These are phyloP conservation scores for Thamnophis elegans DNA, from an alignment of 2,797 vertebrate genomes.

Conservation along the genomic window DNA sequence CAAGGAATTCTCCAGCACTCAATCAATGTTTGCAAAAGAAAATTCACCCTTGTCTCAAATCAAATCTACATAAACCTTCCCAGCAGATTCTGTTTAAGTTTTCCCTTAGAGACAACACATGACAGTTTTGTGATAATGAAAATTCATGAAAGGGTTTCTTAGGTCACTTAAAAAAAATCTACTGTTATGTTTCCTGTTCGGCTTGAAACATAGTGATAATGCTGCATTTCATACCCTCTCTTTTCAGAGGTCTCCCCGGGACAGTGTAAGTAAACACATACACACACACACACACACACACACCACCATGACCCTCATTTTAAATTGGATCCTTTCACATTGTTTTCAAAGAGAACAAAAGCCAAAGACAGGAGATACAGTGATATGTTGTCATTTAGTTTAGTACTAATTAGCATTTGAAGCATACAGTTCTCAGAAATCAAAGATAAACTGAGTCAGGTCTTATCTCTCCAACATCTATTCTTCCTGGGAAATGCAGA, in stretches of 20 bases:
- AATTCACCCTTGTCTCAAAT: not conserved
- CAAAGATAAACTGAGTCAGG: not conserved
- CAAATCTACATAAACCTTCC: not conserved
- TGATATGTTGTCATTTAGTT: not conserved
- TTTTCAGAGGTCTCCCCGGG: not conserved
- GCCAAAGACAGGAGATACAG: not conserved
- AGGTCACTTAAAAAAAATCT: not conserved
- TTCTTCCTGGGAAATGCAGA: not conserved
- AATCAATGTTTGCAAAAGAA: not conserved
- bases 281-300: no score
- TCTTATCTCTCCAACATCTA: not conserved
- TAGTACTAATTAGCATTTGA: not conserved
- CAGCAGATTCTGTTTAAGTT: not conserved
- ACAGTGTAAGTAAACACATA: not conserved
- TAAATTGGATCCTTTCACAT: not conserved
- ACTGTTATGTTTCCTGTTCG: not conserved
- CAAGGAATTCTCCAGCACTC: not conserved
- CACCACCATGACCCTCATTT: not conserved
- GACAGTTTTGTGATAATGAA: not conserved
- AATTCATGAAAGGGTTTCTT: not conserved
- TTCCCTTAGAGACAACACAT: not conserved
- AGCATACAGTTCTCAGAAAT: not conserved
- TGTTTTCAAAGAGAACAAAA: not conserved
- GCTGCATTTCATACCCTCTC: not conserved
- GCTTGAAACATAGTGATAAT: not conserved